A percentile compares a stretch with the other conserved stretches of the same genome.
phyloP scores from a whole-genome alignment of 2,888 invertebrate species.

The Linnaemya tessellans region DNA sequence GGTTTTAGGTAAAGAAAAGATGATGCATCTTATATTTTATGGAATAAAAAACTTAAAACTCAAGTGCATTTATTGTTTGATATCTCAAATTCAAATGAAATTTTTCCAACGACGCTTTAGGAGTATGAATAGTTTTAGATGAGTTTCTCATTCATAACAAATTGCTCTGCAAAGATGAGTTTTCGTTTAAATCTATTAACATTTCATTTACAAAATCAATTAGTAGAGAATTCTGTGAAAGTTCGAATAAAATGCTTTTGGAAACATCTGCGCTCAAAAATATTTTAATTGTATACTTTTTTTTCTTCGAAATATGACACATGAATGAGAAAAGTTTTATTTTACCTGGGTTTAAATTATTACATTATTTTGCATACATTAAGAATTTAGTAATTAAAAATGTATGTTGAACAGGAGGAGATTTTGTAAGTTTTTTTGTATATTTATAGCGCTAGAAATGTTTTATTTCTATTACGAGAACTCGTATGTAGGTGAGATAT shows the following conservation, averaged over 20 bases:
- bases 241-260: slow-evolving; percentile 55
- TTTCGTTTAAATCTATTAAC: slow-evolving; percentile 14
- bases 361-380: slow-evolving; percentile 20
- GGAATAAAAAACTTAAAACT: slow-evolving; percentile 21
- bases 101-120: slow-evolving; percentile 30
- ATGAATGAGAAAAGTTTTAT: slow-evolving; percentile 28
- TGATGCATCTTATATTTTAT: slow-evolving; percentile 33
- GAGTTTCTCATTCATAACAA: slow-evolving; percentile 55
- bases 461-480: no score
- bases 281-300: background rate
- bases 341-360: slow-evolving; percentile 55
- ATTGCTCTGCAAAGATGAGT: slow-evolving; percentile 17
- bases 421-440: background rate
- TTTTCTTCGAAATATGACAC: slow-evolving; percentile 37
- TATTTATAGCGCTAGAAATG: no score
- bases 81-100: slow-evolving; percentile 58
- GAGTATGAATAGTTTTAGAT: slow-evolving; percentile 64
- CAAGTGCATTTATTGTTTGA: slow-evolving; percentile 51
- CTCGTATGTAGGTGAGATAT: no score
- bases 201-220: slow-evolving; percentile 67
- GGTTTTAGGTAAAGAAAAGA: background rate
- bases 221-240: slow-evolving; percentile 63
- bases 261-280: slow-evolving; percentile 61
- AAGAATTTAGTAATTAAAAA: background rate
- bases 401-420: background rate